phyloP scores from a whole-genome alignment of 2,113 vertebrate genomes.

The Hymenochirus boettgeri region DNA sequence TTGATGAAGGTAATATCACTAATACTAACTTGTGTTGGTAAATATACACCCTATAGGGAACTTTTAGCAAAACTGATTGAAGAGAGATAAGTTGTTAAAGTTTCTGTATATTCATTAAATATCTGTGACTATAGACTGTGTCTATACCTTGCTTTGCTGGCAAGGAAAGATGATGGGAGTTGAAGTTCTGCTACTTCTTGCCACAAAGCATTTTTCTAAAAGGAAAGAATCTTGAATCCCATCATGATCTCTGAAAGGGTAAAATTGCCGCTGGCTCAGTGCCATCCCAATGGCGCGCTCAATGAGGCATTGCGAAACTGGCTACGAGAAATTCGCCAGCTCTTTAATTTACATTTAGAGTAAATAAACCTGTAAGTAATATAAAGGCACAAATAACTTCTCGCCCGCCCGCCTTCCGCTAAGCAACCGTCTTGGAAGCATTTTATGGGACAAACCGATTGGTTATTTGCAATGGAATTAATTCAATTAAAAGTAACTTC shows the following conservation, averaged over 20 bases:
- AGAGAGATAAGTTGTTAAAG: no score
- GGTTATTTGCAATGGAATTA: conserved; percentile 37
- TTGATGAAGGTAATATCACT: no score
- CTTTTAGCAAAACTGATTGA: no score
- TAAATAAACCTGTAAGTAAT: conserved; percentile 3
- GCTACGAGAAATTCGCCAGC: neutral
- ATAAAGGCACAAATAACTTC: conserved; percentile 11
- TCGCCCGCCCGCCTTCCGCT: neutral
- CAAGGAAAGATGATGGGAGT: no score
- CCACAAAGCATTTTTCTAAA: no score
- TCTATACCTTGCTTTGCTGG: no score
- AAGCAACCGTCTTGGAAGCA: conserved; percentile 31
- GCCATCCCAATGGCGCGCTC: neutral
- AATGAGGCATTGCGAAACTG: neutral
- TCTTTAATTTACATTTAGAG: neutral
- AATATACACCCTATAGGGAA: no score
- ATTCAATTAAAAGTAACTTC: conserved; percentile 41
- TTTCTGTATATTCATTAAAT: no score
- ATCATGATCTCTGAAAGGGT: neutral
- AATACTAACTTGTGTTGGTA: no score
- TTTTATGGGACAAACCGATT: conserved; percentile 27
- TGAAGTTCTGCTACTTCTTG: no score
- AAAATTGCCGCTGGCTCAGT: neutral
- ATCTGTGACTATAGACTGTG: no score
- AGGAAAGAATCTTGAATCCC: no score